Evolutionary conservation across 1,140 invertebrate species (phyloP), one percentile per base, ranked within the genome.

Genomic region (Rhizoglyphus robini): DNA sequence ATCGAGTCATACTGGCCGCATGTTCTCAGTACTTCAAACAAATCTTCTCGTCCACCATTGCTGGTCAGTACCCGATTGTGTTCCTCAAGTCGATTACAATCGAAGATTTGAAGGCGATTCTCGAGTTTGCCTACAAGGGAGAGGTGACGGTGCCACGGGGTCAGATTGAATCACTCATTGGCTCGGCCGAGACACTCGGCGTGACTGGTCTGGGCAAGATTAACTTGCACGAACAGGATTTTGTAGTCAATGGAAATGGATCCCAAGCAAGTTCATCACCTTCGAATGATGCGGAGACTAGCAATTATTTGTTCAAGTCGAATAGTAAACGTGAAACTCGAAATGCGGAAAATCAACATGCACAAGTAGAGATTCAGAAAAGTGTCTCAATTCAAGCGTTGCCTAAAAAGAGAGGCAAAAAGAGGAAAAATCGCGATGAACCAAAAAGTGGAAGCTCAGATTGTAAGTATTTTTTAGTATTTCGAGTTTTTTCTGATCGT

Each of bases 41-140:
- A n/a, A 41, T 68, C 1, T 65, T 68, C 47, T 2, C 63, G 1
- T 4, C 20, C 8, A 60, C 27, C 31, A 31, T 59, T 29, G 8
- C 48, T 79, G 80, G 88, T 41, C 83, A 85, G 0, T 86, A 90
- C 75, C 87, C 87, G 49, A 84, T 87, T 70, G 86, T 90, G 51
- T 83, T 90, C 0, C 79, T 94, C 34, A 89, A 88, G 62, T 87
- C 89, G 48, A 86, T 91, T 0, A 83, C 84, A 69, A 86, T 85
- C 65, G 79, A 80, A 31, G 88, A 92, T 73, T 87, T 94, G 74
- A 85, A 87, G 66, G 85, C 87, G 0, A 84, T 94, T 15, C 77
- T 94, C 1, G 88, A 92, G 69, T 94, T 90, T 73, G 92, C 93
- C 87, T 94, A 94, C 76, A 83, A 85, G 58, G 90, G 90, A 0